Evolutionary conservation across 1,140 invertebrate species (phyloP).

Genomic region (Drosophila ambigua): DNA sequence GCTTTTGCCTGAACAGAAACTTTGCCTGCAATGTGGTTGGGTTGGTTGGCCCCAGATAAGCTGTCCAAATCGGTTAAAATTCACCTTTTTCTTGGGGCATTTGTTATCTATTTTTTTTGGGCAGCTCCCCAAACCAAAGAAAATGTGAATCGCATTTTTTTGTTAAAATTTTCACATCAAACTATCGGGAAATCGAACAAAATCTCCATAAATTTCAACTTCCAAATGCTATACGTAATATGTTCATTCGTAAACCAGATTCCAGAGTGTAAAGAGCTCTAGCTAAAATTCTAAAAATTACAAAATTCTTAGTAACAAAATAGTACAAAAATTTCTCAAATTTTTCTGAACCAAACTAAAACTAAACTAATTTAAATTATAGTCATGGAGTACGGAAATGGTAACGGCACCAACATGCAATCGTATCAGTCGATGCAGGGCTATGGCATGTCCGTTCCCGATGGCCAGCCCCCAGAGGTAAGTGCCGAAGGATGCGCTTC

Average conservation of each 20-base stretch:
- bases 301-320: constrained; percentile 23
- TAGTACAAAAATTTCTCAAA: constrained; percentile 18
- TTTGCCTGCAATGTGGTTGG: constrained; percentile 50
- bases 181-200: constrained; percentile 20
- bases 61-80: constrained; percentile 37
- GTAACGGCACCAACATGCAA: constrained; percentile 29
- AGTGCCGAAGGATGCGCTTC: background rate
- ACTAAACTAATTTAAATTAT: background rate
- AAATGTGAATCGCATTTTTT: too few relatives aligned
- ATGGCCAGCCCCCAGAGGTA: constrained; percentile 49
- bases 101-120: too few relatives aligned
- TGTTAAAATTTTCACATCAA: constrained; percentile 12
- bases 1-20: constrained; percentile 28
- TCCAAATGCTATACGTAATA: rapidly evolving
- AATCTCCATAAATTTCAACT: background rate
- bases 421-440: constrained; percentile 32
- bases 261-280: constrained; percentile 52
- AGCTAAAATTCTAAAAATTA: constrained; percentile 18
- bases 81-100: background rate
- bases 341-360: constrained; percentile 3
- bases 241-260: constrained; percentile 35
- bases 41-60: constrained; percentile 49
- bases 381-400: constrained; percentile 60
- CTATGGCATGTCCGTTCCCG: constrained; percentile 44
- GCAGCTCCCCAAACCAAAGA: too few relatives aligned